Percentiles rank a stretch among this genome's conserved stretches.
phyloP scores from a whole-genome alignment of 2,888 invertebrate species.

The Lasioglossum morio region DNA sequence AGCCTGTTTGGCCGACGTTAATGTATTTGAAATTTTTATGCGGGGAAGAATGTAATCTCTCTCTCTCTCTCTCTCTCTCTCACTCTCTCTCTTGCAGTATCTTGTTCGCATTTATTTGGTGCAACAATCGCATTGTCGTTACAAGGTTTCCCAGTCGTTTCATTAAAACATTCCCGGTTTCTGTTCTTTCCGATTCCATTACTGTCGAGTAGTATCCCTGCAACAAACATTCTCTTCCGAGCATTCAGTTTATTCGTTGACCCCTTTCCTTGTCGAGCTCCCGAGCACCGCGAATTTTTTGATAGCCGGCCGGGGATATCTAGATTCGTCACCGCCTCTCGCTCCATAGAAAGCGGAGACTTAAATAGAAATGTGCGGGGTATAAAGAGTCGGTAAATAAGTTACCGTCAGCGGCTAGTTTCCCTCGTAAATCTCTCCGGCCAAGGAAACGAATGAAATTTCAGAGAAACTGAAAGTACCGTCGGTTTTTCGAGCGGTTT shows the following conservation, averaged over 20 bases:
- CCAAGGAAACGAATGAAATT: constrained; percentile 50
- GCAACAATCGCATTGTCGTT: neutral
- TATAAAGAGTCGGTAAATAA: constrained; percentile 56
- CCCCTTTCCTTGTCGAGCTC: neutral
- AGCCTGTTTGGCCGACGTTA: neutral
- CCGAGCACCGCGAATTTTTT: neutral
- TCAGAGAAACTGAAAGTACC: constrained; percentile 61
- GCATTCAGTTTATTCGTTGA: neutral
- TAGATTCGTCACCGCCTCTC: neutral
- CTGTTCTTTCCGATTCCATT: neutral
- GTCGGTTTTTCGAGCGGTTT: constrained; percentile 53
- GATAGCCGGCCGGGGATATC: neutral
- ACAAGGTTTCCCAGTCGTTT: neutral
- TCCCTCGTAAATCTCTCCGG: constrained; percentile 51
- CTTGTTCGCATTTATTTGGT: neutral
- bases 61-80: neutral
- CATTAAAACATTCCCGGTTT: neutral
- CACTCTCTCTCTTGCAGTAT: too few relatives aligned
- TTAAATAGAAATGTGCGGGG: constrained; percentile 53
- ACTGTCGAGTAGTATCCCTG: neutral
- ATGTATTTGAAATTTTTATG: neutral
- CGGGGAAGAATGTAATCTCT: neutral
- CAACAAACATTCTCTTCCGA: neutral
- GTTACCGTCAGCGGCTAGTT: constrained; percentile 46
- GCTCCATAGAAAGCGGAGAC: neutral